These are phyloP conservation scores for Dromas ardeola DNA, from an alignment of 2,113 vertebrate species.

Conservation along the genomic window DNA sequence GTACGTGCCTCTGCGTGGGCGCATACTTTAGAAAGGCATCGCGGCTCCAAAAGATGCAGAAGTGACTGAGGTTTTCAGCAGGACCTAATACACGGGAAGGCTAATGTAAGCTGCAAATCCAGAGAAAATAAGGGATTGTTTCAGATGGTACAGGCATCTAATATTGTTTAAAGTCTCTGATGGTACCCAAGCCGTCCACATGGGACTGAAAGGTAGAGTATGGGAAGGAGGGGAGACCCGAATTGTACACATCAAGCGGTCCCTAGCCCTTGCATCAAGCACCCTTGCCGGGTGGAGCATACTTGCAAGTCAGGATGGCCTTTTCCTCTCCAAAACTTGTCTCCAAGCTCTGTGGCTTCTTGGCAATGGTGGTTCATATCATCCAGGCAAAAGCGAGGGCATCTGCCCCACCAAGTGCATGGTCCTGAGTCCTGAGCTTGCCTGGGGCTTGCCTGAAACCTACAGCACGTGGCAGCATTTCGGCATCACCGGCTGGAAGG, in stretches of 20 bases:
- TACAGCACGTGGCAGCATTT: neutral
- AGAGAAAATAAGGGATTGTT: neutral
- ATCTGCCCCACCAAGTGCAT: neutral
- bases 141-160: neutral
- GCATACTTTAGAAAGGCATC: neutral
- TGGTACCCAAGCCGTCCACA: neutral
- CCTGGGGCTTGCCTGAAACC: neutral
- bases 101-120: neutral
- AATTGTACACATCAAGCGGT: neutral
- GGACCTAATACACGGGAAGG: neutral
- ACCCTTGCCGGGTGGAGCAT: rapidly evolving
- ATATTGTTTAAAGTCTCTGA: rapidly evolving
- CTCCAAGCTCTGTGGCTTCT: neutral
- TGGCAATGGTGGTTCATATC: neutral
- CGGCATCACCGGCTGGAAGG: neutral
- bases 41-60: neutral
- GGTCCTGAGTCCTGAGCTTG: neutral
- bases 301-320: neutral
- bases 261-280: neutral
- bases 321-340: neutral
- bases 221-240: neutral
- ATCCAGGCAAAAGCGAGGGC: neutral
- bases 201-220: neutral
- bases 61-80: neutral
- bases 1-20: neutral